Conservation (phyloP, 2,113 vertebrate genomes). For the Petroica traversi region DNA sequence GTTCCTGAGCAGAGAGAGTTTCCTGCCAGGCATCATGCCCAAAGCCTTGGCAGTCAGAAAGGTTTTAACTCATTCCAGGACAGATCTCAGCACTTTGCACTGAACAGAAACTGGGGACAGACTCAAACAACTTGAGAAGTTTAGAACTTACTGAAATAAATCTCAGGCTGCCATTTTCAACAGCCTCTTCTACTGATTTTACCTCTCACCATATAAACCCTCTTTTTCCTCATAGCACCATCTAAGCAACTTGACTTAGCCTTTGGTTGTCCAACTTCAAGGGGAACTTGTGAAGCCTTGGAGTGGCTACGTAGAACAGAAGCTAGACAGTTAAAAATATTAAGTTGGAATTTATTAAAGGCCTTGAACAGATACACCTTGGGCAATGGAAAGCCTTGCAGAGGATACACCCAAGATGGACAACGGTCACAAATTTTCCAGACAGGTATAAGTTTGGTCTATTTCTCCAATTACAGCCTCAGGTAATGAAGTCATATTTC, state of each 20-base stretch:
- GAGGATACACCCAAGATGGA: too few relatives aligned
- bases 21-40: constrained; percentile 36
- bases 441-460: too few relatives aligned
- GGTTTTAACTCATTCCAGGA: constrained; percentile 24
- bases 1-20: constrained; percentile 7
- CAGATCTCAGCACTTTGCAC: not conserved
- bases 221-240: rapidly evolving
- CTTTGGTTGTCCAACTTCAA: rapidly evolving
- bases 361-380: too few relatives aligned
- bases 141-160: not conserved
- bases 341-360: too few relatives aligned
- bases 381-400: too few relatives aligned
- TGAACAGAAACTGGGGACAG: not conserved
- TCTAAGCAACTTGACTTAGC: not conserved
- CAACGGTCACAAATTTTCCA: too few relatives aligned
- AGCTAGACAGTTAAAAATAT: too few relatives aligned
- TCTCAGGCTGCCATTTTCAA: not conserved
- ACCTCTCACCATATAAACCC: not conserved
- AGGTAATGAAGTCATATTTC: too few relatives aligned
- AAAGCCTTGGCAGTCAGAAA: constrained; percentile 1
- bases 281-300: not conserved
- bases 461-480: too few relatives aligned
- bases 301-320: too few relatives aligned
- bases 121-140: not conserved
- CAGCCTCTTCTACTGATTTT: not conserved